Evolutionary conservation across 2,888 invertebrate genomes (phyloP).

Genomic region (Schizotus pectinicornis): DNA sequence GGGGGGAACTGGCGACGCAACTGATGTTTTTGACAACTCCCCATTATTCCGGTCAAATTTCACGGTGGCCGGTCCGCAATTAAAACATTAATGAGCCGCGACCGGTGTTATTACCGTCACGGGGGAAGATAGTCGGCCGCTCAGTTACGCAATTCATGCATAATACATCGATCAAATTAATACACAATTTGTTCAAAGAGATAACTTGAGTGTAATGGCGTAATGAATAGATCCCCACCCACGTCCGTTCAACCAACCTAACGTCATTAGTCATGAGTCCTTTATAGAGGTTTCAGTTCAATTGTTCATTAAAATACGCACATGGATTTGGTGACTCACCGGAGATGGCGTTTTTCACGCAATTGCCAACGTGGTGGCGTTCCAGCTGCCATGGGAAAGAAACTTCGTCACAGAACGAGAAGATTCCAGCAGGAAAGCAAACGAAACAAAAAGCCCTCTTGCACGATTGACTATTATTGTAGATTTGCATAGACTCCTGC

Average conservation of each 20-base stretch:
- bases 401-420: too few relatives aligned
- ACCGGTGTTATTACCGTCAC: slow-evolving; percentile 3
- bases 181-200: not conserved
- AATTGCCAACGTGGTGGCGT: not conserved
- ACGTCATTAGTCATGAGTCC: slow-evolving; percentile 15
- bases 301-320: slow-evolving; percentile 20
- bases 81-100: too few relatives aligned
- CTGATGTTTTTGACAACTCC: too few relatives aligned
- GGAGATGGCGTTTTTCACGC: not conserved
- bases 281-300: slow-evolving; percentile 14
- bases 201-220: slow-evolving; percentile 3
- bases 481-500: too few relatives aligned
- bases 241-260: slow-evolving; percentile 5
- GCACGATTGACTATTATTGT: too few relatives aligned
- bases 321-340: slow-evolving; percentile 11
- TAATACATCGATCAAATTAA: slow-evolving; percentile 6
- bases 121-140: not conserved
- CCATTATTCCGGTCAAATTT: too few relatives aligned
- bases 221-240: slow-evolving; percentile 18
- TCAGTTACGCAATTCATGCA: slow-evolving; percentile 7
- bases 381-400: too few relatives aligned
- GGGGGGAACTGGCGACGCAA: too few relatives aligned
- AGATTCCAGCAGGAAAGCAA: too few relatives aligned
- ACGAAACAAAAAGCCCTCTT: too few relatives aligned
- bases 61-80: too few relatives aligned